Base-by-base conservation (phyloP, 1,140 invertebrate species). In the Phymorhynchus buccinoides region DNA sequence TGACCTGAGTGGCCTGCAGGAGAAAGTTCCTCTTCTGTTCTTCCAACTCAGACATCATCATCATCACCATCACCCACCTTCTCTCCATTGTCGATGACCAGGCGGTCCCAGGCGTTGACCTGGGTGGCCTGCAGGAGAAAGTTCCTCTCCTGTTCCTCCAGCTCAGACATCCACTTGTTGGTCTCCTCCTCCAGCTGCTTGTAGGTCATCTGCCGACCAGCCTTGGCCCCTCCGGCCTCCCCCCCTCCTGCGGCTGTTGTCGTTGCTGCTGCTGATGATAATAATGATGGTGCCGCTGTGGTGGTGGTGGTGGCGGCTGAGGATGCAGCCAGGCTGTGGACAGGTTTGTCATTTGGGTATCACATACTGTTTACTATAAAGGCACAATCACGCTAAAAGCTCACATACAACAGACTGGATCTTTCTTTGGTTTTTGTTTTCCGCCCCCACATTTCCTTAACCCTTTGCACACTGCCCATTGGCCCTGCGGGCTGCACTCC, bases 101-200 rank as follows among this genome's bases (percentile, higher is more conserved):
- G 94, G 89, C 96, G 95, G 91, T 99, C 98, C 97, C 98, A 99
- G 12, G 96, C 96, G 93, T 99, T 99, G 30, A 99, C 96, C 93
- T 98, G 97, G 16, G 96, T 97, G 1, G 98, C 97, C 94, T 99
- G 98, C 92, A 97, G 97, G 62, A 98, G 95, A 92, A 99, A 99
- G 1, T 96, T 95, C 92, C 96, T 97, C 91, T 99, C 98, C 91
- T 99, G 97, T 88, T 98, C 97, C 90, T 98, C 97, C 22, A 99
- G 93, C 90, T 99, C 97, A 27, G 97, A 91, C 0, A 96, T 98
- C 97, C 98, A 99, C 93, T 99, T 99, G 91, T 99, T 99, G 75
- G 99, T 97, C 1, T 95, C 95, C 90, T 99, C 98, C 93, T 99
- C 97, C 35, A 99, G 92, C 91, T 98, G 97, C 37, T 96, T 95